Evolutionary conservation across 2,888 invertebrate genomes (phyloP), one percentile per base, ranked within the genome.

Genomic region (Nezara viridula): DNA sequence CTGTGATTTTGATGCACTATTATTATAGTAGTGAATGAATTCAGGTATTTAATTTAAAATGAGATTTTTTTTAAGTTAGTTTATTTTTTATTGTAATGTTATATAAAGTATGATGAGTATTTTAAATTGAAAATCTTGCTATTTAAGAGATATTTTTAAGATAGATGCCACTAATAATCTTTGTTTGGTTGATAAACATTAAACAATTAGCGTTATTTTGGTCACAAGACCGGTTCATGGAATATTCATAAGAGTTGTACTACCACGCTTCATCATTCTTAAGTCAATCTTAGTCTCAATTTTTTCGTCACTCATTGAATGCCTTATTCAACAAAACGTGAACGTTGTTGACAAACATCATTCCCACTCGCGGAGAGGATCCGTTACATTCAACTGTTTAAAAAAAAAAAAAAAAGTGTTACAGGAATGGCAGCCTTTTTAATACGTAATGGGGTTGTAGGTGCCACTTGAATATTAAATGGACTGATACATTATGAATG

Each of bases 401-500:
- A 47, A 47, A 81, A 81, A 81, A 24, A 47, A 44, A 10, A 44
- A 44, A 44, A 44, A 44, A 44, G 44, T 44, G 44, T 44, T 81
- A n/a, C 10, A 44, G 81, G 81, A 44, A 44, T n/a, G 44, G 44
- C 81, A 44, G 81, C 14, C 44, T 81, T 44, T 81, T 81, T 81
- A 81, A 81, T 81, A 81, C 44, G 81, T 81, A 81, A 81, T 81
- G 81, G 81, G n/a, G 44, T 81, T 81, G 81, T 81, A 81, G 44
- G 81, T 81, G 81, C 81, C 81, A 81, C 81, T 81, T 81, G 81
- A 81, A 81, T 81, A 81, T 81, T 81, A 81, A 81, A 81, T 81
- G 81, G 24, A n/a, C 44, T 47, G 81, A 81, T 81, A 81, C 81
- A 81, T 81, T 81, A 44, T 81, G 81, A 81, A 81, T 81, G 81